Evolutionary conservation across 2,797 vertebrate genomes (phyloP), one percentile per base, ranked within the genome.

Genomic region (Chaetophractus vellerosus): DNA sequence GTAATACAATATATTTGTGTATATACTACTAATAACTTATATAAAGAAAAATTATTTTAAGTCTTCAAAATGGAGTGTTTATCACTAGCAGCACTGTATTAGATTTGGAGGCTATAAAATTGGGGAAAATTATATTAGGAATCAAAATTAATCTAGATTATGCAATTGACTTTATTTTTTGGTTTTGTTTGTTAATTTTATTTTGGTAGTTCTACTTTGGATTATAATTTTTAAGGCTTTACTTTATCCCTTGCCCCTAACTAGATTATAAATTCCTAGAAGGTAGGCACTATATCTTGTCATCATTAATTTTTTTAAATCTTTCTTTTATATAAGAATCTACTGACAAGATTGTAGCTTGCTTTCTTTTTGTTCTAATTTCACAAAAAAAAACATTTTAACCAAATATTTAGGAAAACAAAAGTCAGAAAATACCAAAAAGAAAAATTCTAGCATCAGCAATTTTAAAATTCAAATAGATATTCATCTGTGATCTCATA

Each of bases 351-450:
- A 90, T 88, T 80, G 6, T 24, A 69, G 28, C 38, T 80, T 23
- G 84, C 57, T 93, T 90, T 74, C 64, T n/a, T 88, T 26, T 79
- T 48, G 55, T 26, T 74, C 8, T 81, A 68, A 90, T 61, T 92
- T 90, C 72, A 85, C 75, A 5, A 45, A 89, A 14, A 86, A 91
- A 92, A 61, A 14, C 11, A 14, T 57, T 79, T 88, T 81, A 68
- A 71, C 23, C 8, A 69, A 90, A 94, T 74, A 38, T 50, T 64
- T 26, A 90, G n/a, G 59, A 88, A 80, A n/a, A 52, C 9, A 61
- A 64, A 68, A 68, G 26, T 21, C 50, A 82, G 19, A 94, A 87
- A 2, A 45, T 11, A 64, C 15, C 8, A 88, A 91, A 93, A 80
- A 48, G 28, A 80, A 95, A 87, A 80, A 26, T 41, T 64, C 10